Conservation (phyloP, 1,140 invertebrate genomes). For the Lepidurus apus region DNA sequence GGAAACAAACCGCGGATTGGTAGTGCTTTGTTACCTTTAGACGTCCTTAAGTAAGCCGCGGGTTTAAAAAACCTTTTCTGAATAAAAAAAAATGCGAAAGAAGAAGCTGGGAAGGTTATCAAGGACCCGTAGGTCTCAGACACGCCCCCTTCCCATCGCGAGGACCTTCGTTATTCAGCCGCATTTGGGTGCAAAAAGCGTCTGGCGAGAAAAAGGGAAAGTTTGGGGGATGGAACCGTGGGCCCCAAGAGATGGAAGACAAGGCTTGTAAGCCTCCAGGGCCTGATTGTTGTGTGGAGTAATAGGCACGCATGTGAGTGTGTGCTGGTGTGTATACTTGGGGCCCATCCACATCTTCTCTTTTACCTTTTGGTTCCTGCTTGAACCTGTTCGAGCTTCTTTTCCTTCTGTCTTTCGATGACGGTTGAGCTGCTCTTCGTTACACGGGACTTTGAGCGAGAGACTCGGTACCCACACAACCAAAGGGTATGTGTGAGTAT, state of each 20-base stretch:
- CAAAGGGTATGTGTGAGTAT: not conserved
- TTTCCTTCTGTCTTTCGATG: not conserved
- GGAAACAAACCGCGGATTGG: no score
- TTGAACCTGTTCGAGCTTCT: not conserved
- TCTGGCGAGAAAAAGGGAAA: conserved; percentile 15
- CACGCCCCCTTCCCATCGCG: not conserved
- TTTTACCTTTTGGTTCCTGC: not conserved
- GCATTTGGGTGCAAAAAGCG: not conserved
- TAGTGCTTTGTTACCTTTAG: no score
- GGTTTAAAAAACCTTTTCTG: not conserved
- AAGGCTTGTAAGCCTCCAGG: not conserved
- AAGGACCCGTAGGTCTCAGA: not conserved
- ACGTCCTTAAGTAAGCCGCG: not conserved
- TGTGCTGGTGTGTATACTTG: not conserved
- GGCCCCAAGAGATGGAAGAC: not conserved
- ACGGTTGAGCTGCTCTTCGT: not conserved
- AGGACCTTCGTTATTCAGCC: not conserved
- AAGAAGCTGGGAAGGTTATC: not conserved
- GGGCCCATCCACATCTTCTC: not conserved
- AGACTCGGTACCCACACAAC: not conserved
- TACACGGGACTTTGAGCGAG: not conserved
- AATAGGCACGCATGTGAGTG: not conserved
- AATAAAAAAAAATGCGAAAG: not conserved
- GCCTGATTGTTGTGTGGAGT: not conserved
- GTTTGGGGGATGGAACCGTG: not conserved